Conservation (phyloP, 2,888 invertebrate genomes). For the Lobophora halterata region DNA sequence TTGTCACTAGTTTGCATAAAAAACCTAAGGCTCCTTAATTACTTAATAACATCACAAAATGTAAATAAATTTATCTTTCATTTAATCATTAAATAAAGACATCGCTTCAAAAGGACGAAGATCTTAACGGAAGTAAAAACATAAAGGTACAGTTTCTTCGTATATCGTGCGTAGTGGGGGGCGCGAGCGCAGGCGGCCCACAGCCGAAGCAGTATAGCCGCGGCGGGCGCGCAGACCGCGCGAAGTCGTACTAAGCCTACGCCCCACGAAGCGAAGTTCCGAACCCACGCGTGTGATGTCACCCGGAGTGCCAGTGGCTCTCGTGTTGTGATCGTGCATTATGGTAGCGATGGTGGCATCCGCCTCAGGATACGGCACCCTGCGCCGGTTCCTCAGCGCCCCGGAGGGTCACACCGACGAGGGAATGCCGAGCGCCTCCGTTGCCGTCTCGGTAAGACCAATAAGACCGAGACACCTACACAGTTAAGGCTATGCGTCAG, state of each 20-base stretch:
- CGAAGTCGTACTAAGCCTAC: conserved; percentile 59
- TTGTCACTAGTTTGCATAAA: too few species aligned
- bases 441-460: conserved; percentile 72
- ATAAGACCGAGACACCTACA: conserved; percentile 20
- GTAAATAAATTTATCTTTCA: too few species aligned
- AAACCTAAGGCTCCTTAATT: too few species aligned
- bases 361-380: conserved; percentile 75
- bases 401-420: conserved; percentile 65
- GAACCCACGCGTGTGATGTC: conserved; percentile 63
- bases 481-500: conserved; percentile 45
- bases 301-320: conserved; percentile 44
- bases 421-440: conserved; percentile 63
- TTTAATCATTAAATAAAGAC: too few species aligned
- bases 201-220: conserved; percentile 40
- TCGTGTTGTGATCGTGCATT: conserved; percentile 60
- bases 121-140: conserved; percentile 36
- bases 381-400: conserved; percentile 74
- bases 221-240: conserved; percentile 50
- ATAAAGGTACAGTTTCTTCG: conserved; percentile 46
- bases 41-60: too few species aligned
- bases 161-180: conserved; percentile 42
- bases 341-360: conserved; percentile 79
- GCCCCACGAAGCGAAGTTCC: conserved; percentile 1
- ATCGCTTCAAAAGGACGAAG: conserved; percentile 5
- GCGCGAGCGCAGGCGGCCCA: conserved; percentile 31